Evolutionary conservation across 2,888 invertebrate species (phyloP), one percentile per base, ranked within the genome.

Genomic region (Ophonus ardosiacus): DNA sequence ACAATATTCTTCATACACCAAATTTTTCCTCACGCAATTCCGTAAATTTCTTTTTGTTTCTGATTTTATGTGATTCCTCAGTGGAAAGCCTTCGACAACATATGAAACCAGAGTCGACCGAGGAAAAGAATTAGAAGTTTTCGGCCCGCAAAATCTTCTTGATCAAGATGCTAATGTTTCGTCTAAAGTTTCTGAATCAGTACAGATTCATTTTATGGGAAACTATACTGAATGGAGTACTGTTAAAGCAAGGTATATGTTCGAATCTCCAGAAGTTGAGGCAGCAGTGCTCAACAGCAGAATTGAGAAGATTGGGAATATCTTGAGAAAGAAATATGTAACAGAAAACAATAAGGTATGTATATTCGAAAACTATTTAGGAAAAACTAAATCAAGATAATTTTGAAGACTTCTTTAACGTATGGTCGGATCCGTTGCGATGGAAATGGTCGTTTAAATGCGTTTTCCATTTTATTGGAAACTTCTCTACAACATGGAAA

Each of bases 401-500:
- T 91, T 93, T 21, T 90, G 91, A 40, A 87, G 87, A 80, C 85
- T 65, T 59, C 85, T 43, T 86, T 84, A 63, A 92, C 93, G 7
- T 94, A 94, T 81, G 98, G 98, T 13, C 93, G 96, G 76, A 93
- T 98, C 86, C 94, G 94, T 87, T 96, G 96, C 88, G 96, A 97
- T 88, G 94, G 94, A 0, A 94, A 95, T 87, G 95, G 95, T 0
- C 94, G 95, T 86, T 92, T 97, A 31, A 96, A 96, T 90, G 91
- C 93, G 0, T 93, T 94, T 86, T 95, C 96, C 24, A 93, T 96
- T 0, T 89, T 95, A 51, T 92, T 97, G 7, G 96, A 97, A 89
- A 95, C 95, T 7, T 92, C 93, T 87, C 90, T 92, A 92, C 93
- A 91, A 92, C 88, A 92, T 92, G 88, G 91, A 92, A 76, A 92